Percentiles rank a stretch among this genome's conserved stretches.
phyloP scores from a whole-genome alignment of 2,888 invertebrate genomes.

The Lepidocyrtinus sp. region DNA sequence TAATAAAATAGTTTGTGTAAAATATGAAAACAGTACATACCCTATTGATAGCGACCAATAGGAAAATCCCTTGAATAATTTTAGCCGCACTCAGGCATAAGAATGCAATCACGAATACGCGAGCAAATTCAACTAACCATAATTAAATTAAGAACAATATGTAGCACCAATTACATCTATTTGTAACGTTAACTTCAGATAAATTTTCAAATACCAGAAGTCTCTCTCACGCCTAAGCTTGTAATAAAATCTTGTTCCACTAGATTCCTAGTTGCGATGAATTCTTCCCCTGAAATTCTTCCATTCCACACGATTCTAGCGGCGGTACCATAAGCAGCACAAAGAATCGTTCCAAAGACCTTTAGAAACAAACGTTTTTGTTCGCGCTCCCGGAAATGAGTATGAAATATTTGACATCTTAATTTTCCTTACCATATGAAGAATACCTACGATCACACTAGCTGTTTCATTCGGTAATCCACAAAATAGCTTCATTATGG shows the following conservation, averaged over 20 bases:
- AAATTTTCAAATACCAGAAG: constrained; percentile 8
- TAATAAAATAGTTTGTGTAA: no score
- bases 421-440: constrained; percentile 45
- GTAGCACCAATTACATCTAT: not conserved
- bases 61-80: constrained; percentile 34
- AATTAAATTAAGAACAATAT: not conserved
- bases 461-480: constrained; percentile 39
- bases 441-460: constrained; percentile 27
- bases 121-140: constrained; percentile 23
- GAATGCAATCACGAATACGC: constrained; percentile 28
- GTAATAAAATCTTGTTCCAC: constrained; percentile 35
- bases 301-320: constrained; percentile 34
- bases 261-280: not conserved
- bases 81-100: constrained; percentile 27
- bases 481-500: constrained; percentile 38
- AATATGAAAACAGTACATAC: no score
- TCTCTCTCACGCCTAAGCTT: constrained; percentile 40
- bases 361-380: not conserved
- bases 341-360: constrained; percentile 42
- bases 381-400: not conserved
- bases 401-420: no score
- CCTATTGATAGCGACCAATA: constrained; percentile 26
- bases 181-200: not conserved
- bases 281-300: constrained; percentile 12
- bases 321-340: constrained; percentile 39